Percentiles rank a stretch among this genome's conserved stretches.
Evolutionary conservation across 2,113 vertebrate genomes (phyloP).

Genomic region (Condylura cristata): DNA sequence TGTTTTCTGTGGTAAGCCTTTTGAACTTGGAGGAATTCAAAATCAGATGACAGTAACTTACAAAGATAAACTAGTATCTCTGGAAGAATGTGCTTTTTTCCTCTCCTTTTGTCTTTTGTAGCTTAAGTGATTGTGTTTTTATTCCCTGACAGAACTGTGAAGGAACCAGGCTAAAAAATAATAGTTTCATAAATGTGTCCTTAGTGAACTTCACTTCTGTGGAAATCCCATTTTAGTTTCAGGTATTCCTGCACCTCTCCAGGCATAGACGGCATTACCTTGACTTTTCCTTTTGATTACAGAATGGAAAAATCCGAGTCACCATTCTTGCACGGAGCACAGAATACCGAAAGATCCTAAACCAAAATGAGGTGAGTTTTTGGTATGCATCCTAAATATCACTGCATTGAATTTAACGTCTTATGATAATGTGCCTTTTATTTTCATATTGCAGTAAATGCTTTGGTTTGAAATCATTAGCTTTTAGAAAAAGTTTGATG

Average conservation of each 20-base stretch:
- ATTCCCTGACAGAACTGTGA: not conserved
- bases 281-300: conserved; percentile 78
- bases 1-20: not conserved
- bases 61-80: not conserved
- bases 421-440: not conserved
- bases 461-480: conserved; percentile 4
- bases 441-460: not conserved
- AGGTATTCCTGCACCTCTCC: not conserved
- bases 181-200: not conserved
- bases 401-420: conserved; percentile 6
- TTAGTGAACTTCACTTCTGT: not conserved
- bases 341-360: conserved; percentile 95
- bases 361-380: conserved; percentile 93
- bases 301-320: conserved; percentile 95
- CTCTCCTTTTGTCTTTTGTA: not conserved
- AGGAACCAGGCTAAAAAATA: not conserved
- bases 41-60: too few species aligned
- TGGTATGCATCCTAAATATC: not conserved
- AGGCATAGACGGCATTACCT: not conserved
- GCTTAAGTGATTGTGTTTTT: not conserved
- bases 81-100: not conserved
- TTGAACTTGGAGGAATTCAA: too few species aligned
- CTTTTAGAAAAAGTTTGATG: not conserved
- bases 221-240: not conserved
- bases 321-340: conserved; percentile 97